Evolutionary conservation across 2,113 vertebrate species (phyloP), one percentile per base, ranked within the genome.

Genomic region (Coregonus clupeaformis): DNA sequence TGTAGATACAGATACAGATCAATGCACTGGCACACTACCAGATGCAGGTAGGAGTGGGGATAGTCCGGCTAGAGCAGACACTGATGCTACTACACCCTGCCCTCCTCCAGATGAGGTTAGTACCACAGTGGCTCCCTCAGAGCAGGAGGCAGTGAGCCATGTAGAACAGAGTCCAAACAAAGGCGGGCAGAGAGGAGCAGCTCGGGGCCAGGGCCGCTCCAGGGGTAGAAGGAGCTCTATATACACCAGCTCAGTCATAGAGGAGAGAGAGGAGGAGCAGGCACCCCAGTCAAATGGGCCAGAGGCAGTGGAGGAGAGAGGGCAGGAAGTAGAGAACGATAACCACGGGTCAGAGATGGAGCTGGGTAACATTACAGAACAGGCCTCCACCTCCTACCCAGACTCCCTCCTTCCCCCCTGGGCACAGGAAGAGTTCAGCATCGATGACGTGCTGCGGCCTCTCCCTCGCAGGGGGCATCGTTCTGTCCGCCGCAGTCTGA

Each of bases 401-500:
- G 47, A 32, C 1, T 63, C 22, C 71, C 85, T 0, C 72, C 89
- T 64, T 52, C 74, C 71, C 5, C 78, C 90, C 49, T 93, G 91
- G 92, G 82, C 80, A 70, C 87, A 92, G 84, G 45, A 30, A 0
- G 83, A 92, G 69, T 92, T 93, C 73, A 87, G 87, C 63, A 87
- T 93, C 3, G 92, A 93, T 16, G 92, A 93, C 64, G 84, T 93
- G 20, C 90, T 94, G 69, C 89, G 84, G 71, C 85, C 89, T 0
- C 84, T 87, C 0, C 3, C 78, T 64, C 80, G 68, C 49, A 89
- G 85, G 76, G 82, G 87, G 71, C 86, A 85, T 77, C 74, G 83
- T 22, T 91, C 89, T 0, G 93, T 94, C 0, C 90, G 93, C 1
- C 92, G 93, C 64, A 94, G 93, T 79, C 78, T 94, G 72, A 91